Evolutionary conservation across 2,797 vertebrate genomes (phyloP), one percentile per base, ranked within the genome.

Genomic region (Pygocentrus nattereri): DNA sequence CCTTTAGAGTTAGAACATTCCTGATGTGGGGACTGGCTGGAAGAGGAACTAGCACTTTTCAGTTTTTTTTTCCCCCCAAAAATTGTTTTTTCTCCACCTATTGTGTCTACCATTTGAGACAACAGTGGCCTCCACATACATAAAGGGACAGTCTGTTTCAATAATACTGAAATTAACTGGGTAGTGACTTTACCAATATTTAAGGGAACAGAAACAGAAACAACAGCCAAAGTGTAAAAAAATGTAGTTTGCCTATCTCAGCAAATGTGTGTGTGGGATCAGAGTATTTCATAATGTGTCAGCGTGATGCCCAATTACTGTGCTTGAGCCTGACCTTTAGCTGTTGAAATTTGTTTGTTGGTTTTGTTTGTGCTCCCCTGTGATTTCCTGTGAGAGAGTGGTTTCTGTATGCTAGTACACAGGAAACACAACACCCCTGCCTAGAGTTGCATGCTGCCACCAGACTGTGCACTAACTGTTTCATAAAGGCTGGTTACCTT

Each of bases 331-430:
- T 52, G 62, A 69, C 38, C 47, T 81, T 83, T 81, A 38, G 71
- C 30, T 64, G 16, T 67, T 83, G 59, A 73, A 50, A 78, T 74
- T 64, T 65, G 6, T 74, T 68, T 85, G 15, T 50, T 72, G 78
- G 34, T 64, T 68, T 1, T 84, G 58, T 87, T 84, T 87, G 78
- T 83, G 76, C 75, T 79, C 65, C 18, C 52, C 65, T 77, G 41
- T 78, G 76, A 80, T 82, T 87, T 87, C 83, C 81, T 84, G 81
- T 82, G 38, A 76, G 52, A 13, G 74, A 69, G 81, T 74, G 81
- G 84, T 76, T 83, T 83, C 67, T 69, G 23, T 81, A 62, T 78
- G 70, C 79, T 64, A 54, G 54, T 34, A 69, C 23, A 80, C 71
- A 85, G 68, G 75, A 78, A 82, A 50, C 69, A 6, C 3, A 58